Conservation (phyloP, 1,140 invertebrate genomes). For the Bombus turneri region DNA sequence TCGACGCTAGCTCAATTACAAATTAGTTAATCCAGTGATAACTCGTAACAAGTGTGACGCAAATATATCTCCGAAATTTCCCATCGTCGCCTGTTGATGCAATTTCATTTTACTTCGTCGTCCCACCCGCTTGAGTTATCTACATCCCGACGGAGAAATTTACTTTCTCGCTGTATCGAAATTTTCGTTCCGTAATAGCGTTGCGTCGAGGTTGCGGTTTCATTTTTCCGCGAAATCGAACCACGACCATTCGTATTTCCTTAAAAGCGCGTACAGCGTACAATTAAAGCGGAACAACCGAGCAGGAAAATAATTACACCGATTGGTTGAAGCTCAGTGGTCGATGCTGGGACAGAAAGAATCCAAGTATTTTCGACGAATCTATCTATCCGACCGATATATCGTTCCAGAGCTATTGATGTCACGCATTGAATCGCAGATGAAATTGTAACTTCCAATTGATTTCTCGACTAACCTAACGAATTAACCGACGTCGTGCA, state of each 20-base stretch:
- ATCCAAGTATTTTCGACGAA: background rate
- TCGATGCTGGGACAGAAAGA: background rate
- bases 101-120: background rate
- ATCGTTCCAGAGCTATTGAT: background rate
- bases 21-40: constrained; percentile 37
- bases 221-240: constrained; percentile 5
- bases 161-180: background rate
- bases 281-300: constrained; percentile 15
- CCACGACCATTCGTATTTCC: background rate
- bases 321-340: background rate
- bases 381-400: background rate
- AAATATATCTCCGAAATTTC: constrained; percentile 25
- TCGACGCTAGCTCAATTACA: constrained; percentile 13
- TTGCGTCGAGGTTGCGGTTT: background rate
- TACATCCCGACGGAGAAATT: background rate
- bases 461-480: constrained; percentile 3
- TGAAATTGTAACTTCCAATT: constrained; percentile 27
- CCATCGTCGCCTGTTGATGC: background rate
- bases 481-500: background rate
- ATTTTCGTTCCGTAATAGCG: background rate
- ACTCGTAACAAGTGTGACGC: background rate
- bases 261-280: background rate
- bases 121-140: too few relatives aligned
- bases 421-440: constrained; percentile 7
- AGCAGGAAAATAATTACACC: constrained; percentile 7